Conservation (phyloP, 1,140 invertebrate species). For the Drosophila busckii region DNA sequence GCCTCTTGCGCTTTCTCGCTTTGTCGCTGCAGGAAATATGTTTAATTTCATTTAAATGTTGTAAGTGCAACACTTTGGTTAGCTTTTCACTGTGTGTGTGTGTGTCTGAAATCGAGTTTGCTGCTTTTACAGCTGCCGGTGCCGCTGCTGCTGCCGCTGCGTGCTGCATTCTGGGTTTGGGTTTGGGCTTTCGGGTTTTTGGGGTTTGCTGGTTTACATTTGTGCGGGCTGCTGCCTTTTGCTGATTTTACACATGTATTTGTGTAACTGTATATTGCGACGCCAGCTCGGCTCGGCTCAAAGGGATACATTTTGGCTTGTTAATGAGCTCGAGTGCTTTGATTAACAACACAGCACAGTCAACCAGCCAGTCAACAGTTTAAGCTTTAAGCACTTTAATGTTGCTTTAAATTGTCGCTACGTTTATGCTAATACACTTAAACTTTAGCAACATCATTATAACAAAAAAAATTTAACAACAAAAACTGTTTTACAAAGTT, state of each 20-base stretch:
- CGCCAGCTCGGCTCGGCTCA: constrained; percentile 12
- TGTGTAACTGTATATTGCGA: constrained; percentile 13
- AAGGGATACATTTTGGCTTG: constrained; percentile 26
- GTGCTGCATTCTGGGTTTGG: neutral
- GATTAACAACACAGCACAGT: too few species aligned
- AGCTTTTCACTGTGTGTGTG: constrained; percentile 27
- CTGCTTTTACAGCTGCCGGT: too few species aligned
- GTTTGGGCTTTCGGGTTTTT: neutral
- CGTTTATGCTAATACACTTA: too few species aligned
- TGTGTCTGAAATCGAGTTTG: too few species aligned
- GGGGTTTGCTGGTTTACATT: constrained; percentile 13
- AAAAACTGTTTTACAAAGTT: constrained; percentile 26
- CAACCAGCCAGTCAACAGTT: too few species aligned
- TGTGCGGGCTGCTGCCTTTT: constrained; percentile 10
- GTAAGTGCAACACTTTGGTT: constrained; percentile 75
- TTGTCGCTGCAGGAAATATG: constrained; percentile 71
- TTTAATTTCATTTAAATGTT: constrained; percentile 75
- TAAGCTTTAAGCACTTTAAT: too few species aligned
- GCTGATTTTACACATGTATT: constrained; percentile 23
- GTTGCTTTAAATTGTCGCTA: too few species aligned
- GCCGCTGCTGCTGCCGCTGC: neutral
- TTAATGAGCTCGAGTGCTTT: constrained; percentile 27
- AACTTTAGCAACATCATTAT: too few species aligned
- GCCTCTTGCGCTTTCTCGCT: constrained; percentile 18
- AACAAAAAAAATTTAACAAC: constrained; percentile 8